Evolutionary conservation across 1,140 invertebrate species (phyloP), one percentile per base, ranked within the genome.

Genomic region (Trichoplusia ni): DNA sequence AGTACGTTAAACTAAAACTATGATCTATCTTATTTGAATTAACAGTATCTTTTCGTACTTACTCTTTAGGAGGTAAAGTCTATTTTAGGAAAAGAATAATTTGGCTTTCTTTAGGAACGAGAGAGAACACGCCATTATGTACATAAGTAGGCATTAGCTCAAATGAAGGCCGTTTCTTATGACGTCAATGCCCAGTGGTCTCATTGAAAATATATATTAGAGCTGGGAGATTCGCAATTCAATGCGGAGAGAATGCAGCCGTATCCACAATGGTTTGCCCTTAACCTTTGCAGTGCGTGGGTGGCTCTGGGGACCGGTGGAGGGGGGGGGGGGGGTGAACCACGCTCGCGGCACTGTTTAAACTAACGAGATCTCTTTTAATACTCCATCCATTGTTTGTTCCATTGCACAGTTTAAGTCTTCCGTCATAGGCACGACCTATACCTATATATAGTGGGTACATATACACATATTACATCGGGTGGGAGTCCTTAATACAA

Each of bases 231-330:
- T 62, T 67, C 54, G 35, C 53, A 62, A 60, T 67, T 67, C 49
- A 73, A 67, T 37, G 46, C 14, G 29, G 40, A 29, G 37, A 67
- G 40, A 71, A 68, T 69, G 61, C 63, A 56, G 33, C 53, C 31
- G 59, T 31, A 44, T 56, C 56, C 14, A 72, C 68, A 75, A 69
- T 69, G 49, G 69, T 72, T 79, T 73, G 77, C 75, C 79, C 79
- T 86, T 86, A 86, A 86, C 83, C 83, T 86, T 84, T 82, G 63
- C 68, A 67, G 61, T 66, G 67, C 61, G 80, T 82, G 73, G 80
- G 77, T 65, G 74, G 37, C 23, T 33, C 23, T 31, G 37, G 27
- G 37, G 11, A n/a, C 16, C 9, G 25, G 23, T 7, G 62, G 25
- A 33, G 54, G 35, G 62, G 25, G 40, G 54, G 35, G 54, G 16